A percentile compares a stretch with the other conserved stretches of the same genome.
phyloP scores from a whole-genome alignment of 2,888 invertebrate species.

The Microchrysa polita region DNA sequence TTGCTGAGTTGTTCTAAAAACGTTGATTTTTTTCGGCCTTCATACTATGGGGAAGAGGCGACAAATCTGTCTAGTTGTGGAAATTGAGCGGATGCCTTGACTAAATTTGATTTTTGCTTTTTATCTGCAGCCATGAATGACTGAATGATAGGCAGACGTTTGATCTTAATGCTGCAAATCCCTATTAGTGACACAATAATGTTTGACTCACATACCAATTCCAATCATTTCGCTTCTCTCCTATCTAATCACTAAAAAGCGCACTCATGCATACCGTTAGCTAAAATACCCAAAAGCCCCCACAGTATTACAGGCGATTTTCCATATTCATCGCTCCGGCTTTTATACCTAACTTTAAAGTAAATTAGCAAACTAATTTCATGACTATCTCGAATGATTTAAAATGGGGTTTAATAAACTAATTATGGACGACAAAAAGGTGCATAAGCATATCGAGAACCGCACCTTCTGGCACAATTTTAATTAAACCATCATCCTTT shows the following conservation, averaged over 20 bases:
- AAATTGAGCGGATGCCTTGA: too few relatives aligned
- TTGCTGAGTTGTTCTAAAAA: too few relatives aligned
- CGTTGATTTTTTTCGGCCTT: too few relatives aligned
- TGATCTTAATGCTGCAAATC: too few relatives aligned
- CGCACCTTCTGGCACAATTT: conserved; percentile 42
- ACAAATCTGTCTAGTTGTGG: too few relatives aligned
- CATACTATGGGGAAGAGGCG: too few relatives aligned
- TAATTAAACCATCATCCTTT: conserved; percentile 40
- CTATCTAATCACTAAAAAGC: background rate
- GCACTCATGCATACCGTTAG: background rate
- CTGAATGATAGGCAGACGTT: too few relatives aligned
- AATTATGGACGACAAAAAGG: conserved; percentile 19
- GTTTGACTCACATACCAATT: too few relatives aligned
- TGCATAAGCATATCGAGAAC: background rate
- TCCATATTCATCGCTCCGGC: background rate
- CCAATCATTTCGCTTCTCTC: background rate
- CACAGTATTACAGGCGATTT: background rate
- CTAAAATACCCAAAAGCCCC: background rate
- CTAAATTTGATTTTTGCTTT: too few relatives aligned
- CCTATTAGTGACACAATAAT: too few relatives aligned
- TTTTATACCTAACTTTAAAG: conserved; percentile 22
- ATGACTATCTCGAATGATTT: conserved; percentile 14
- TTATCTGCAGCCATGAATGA: too few relatives aligned
- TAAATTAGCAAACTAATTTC: conserved; percentile 4
- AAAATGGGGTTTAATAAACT: conserved; percentile 24